Percentiles rank a stretch among this genome's conserved stretches.
Conservation (phyloP, 2,888 invertebrate genomes). For the Osmoderma eremita region DNA sequence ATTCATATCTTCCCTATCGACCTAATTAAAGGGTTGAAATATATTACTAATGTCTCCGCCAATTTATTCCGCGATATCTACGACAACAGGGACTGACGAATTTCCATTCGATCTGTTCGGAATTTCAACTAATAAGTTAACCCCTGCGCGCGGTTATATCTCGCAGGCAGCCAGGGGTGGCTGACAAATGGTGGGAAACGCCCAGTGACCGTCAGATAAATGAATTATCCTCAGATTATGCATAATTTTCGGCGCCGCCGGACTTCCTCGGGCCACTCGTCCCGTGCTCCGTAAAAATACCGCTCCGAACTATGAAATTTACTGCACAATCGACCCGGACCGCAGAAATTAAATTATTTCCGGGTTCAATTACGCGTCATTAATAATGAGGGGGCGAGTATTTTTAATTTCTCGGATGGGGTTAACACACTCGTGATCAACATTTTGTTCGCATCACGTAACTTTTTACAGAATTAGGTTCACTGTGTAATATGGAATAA, state of each 20-base stretch:
- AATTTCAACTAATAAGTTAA: slow-evolving; percentile 34
- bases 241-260: slow-evolving; percentile 48
- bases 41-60: not conserved
- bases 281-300: slow-evolving; percentile 30
- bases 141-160: slow-evolving; percentile 4
- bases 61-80: not conserved
- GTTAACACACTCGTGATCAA: not conserved
- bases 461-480: too few species aligned
- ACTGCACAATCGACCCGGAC: slow-evolving; percentile 31
- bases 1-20: not conserved
- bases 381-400: slow-evolving; percentile 22
- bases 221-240: slow-evolving; percentile 50
- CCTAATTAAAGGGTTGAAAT: slow-evolving; percentile 5
- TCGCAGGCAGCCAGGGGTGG: slow-evolving; percentile 41
- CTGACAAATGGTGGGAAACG: slow-evolving; percentile 50
- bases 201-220: slow-evolving; percentile 49
- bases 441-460: too few species aligned
- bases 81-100: slow-evolving; percentile 2
- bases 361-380: slow-evolving; percentile 27
- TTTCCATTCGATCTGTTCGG: slow-evolving; percentile 24
- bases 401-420: slow-evolving; percentile 9
- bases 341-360: slow-evolving; percentile 35
- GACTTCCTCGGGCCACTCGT: slow-evolving; percentile 37
- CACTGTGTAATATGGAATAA: too few species aligned
- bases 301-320: slow-evolving; percentile 35